Evolutionary conservation across 2,888 invertebrate species (phyloP).

Genomic region (Gymnosoma rotundatum): DNA sequence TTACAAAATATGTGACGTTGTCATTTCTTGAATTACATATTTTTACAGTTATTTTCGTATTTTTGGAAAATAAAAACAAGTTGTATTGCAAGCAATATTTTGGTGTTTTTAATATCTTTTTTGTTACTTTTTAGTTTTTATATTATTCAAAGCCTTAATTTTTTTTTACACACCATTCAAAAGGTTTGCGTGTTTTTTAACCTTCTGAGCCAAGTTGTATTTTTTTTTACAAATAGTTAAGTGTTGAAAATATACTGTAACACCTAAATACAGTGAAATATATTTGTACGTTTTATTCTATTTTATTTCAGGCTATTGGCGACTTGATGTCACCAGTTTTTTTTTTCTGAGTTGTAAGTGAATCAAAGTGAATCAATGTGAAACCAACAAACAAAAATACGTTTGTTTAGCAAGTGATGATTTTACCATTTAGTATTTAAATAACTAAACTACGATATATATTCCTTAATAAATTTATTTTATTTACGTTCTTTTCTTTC

Average conservation of each 20-base stretch:
- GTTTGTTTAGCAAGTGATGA: too few relatives aligned
- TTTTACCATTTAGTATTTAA: not conserved
- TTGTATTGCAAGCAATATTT: too few relatives aligned
- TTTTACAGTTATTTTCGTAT: slow-evolving; percentile 6
- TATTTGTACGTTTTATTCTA: slow-evolving; percentile 43
- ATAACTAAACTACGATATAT: too few relatives aligned
- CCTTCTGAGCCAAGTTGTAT: slow-evolving; percentile 48
- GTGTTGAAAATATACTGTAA: slow-evolving; percentile 39
- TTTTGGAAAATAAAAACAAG: too few relatives aligned
- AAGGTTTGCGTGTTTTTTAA: slow-evolving; percentile 42
- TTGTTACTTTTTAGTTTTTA: too few relatives aligned
- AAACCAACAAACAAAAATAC: not conserved
- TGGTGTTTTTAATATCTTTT: too few relatives aligned
- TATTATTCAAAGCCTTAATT: not conserved
- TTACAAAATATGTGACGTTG: slow-evolving; percentile 46
- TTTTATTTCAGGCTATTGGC: slow-evolving; percentile 36
- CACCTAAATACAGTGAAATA: slow-evolving; percentile 47
- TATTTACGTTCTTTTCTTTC: too few relatives aligned
- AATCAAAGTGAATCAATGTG: not conserved
- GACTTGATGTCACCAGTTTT: slow-evolving; percentile 59
- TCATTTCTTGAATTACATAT: slow-evolving; percentile 60
- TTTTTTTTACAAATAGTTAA: slow-evolving; percentile 18
- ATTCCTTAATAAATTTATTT: too few relatives aligned
- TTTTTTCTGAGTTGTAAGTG: slow-evolving; percentile 4
- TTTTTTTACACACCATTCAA: not conserved